Evolutionary conservation across 2,113 vertebrate genomes (phyloP).

Genomic region (Percopsis transmontana): DNA sequence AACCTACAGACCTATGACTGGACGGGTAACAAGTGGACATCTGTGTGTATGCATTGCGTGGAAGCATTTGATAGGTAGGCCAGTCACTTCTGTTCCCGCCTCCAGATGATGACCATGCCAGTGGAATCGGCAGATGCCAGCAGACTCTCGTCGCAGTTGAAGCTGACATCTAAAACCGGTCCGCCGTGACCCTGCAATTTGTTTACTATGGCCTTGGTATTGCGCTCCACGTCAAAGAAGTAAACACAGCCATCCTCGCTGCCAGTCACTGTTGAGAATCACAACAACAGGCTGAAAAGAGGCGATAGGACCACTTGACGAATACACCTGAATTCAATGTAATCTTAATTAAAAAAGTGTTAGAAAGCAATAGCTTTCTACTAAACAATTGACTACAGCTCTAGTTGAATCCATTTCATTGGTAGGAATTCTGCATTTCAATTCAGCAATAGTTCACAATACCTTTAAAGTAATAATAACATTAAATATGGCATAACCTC

Average conservation of each 20-base stretch:
- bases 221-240: slow-evolving; percentile 92
- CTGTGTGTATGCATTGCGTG: slow-evolving; percentile 17
- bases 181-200: slow-evolving; percentile 92
- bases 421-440: background rate
- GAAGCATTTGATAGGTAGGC: slow-evolving; percentile 31
- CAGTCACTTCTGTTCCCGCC: slow-evolving; percentile 89
- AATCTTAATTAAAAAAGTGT: background rate
- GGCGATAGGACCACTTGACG: background rate
- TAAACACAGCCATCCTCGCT: slow-evolving; percentile 93
- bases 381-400: background rate
- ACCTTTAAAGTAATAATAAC: background rate
- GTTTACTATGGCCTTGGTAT: slow-evolving; percentile 92
- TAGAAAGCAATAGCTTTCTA: background rate
- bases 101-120: slow-evolving; percentile 95
- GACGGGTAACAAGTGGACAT: slow-evolving; percentile 38
- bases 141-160: slow-evolving; percentile 95
- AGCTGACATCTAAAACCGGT: slow-evolving; percentile 90
- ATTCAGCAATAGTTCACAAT: background rate
- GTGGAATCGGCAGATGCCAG: slow-evolving; percentile 91
- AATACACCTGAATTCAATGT: background rate
- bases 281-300: background rate
- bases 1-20: slow-evolving; percentile 45
- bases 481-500: too few species aligned
- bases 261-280: slow-evolving; percentile 82
- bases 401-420: background rate